Conservation (phyloP, 1,140 invertebrate genomes). For the Bicyclus anynana region DNA sequence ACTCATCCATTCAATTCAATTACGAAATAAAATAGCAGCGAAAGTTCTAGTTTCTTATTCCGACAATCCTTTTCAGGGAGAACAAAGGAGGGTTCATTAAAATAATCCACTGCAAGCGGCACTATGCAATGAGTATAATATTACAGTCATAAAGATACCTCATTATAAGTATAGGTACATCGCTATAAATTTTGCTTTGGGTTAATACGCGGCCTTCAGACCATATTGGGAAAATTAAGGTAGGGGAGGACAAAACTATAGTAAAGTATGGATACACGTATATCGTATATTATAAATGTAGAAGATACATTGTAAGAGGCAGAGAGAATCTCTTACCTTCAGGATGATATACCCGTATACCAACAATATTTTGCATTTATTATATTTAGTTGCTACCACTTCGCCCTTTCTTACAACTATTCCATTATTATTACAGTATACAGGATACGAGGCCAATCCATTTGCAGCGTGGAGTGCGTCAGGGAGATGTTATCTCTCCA, state of each 20-base stretch:
- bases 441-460: too few species aligned
- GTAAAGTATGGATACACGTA: background rate
- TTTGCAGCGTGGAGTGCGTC: too few species aligned
- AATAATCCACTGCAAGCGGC: conserved; percentile 46
- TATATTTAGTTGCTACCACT: too few species aligned
- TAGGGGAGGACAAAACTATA: background rate
- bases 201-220: conserved; percentile 5
- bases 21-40: conserved; percentile 57
- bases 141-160: conserved; percentile 20
- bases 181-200: conserved; percentile 14
- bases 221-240: conserved; percentile 1
- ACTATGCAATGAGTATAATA: conserved; percentile 20
- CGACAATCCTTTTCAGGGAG: conserved; percentile 51
- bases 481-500: too few species aligned
- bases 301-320: too few species aligned
- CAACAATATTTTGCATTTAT: too few species aligned
- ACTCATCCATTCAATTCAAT: conserved; percentile 59
- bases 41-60: conserved; percentile 65
- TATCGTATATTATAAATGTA: too few species aligned
- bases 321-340: too few species aligned
- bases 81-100: conserved; percentile 64
- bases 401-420: too few species aligned
- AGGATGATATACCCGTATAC: too few species aligned
- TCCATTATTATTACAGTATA: too few species aligned
- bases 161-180: conserved; percentile 7